phyloP scores from a whole-genome alignment of 2,888 invertebrate species.

The Nemurella pictetii region DNA sequence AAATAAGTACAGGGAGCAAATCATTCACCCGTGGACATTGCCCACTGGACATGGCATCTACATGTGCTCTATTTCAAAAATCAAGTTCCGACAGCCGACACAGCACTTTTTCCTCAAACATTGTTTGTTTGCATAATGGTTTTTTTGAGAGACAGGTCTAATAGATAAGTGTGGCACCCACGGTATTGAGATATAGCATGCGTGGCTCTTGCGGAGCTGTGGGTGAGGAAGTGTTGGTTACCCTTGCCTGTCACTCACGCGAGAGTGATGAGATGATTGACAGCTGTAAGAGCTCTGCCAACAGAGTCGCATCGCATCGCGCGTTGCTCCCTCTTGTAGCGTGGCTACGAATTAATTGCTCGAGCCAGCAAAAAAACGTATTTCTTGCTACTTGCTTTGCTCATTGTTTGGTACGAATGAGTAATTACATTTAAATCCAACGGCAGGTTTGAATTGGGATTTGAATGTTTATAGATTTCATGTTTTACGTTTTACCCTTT shows the following conservation, averaged over 20 bases:
- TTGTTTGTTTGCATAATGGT: background rate
- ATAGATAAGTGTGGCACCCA: background rate
- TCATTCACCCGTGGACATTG: too few species aligned
- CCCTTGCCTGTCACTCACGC: slow-evolving; percentile 13
- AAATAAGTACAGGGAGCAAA: too few species aligned
- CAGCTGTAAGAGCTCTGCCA: background rate
- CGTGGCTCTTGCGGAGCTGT: background rate
- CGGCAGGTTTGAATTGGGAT: background rate
- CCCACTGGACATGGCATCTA: too few species aligned
- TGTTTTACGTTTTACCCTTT: background rate
- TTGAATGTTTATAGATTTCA: background rate
- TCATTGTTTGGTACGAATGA: too few species aligned
- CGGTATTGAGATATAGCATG: slow-evolving; percentile 10
- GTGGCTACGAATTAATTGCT: background rate
- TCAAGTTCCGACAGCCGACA: background rate
- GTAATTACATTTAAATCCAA: background rate
- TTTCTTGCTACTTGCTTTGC: background rate
- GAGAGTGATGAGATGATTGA: slow-evolving; percentile 31
- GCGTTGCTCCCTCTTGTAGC: background rate
- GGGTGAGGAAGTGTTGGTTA: background rate
- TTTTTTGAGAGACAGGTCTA: background rate
- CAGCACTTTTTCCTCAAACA: background rate
- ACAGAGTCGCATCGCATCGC: background rate
- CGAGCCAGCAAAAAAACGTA: background rate
- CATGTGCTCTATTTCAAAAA: background rate